Conservation (phyloP, 1,140 invertebrate genomes). For the Stegodyphus dumicola region DNA sequence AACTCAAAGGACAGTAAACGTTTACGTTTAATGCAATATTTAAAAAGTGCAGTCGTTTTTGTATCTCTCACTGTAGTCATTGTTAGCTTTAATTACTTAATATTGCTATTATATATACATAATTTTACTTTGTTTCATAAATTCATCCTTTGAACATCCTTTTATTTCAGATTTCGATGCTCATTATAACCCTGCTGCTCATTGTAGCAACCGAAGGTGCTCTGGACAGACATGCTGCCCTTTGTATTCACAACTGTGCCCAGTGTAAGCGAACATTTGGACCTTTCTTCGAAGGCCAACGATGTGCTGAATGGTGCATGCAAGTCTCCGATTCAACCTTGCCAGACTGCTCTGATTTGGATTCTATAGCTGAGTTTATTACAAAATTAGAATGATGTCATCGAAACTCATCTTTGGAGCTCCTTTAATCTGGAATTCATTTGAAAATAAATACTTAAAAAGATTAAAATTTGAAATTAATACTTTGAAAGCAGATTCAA, state of each 20-base stretch:
- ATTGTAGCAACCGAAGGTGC: neutral
- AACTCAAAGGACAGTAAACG: no score
- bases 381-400: conserved; percentile 35
- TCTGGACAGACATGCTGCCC: conserved; percentile 1
- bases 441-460: neutral
- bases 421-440: neutral
- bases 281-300: conserved; percentile 46
- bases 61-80: no score
- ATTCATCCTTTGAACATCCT: neutral
- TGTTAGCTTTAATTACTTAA: no score
- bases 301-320: conserved; percentile 48
- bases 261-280: conserved; percentile 48
- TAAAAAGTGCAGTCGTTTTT: no score
- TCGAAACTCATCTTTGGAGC: no score
- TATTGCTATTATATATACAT: no score
- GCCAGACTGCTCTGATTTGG: conserved; percentile 41
- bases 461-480: neutral
- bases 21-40: no score
- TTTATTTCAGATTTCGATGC: conserved; percentile 16
- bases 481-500: neutral
- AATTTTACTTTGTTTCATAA: no score
- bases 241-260: conserved; percentile 46
- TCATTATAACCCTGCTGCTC: neutral
- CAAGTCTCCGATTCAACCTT: conserved; percentile 18
- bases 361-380: conserved; percentile 44